Conservation (phyloP, 2,888 invertebrate species). For the Zaprionus bogoriensis region DNA sequence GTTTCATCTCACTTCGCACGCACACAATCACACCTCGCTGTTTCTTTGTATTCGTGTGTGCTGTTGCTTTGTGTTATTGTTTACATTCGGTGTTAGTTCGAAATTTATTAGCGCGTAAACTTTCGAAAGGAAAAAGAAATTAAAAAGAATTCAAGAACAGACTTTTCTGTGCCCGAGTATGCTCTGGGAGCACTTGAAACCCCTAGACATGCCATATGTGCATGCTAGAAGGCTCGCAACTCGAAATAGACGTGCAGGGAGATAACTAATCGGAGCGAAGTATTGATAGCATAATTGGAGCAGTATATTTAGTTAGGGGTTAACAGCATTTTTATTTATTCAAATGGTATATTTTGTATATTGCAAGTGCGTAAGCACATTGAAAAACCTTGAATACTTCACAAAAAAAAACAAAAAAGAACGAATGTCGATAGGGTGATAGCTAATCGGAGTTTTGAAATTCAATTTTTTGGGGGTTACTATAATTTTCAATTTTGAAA, state of each 20-base stretch:
- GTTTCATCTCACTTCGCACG: slow-evolving; percentile 61
- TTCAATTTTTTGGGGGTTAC: too few species aligned
- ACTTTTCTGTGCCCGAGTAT: slow-evolving; percentile 24
- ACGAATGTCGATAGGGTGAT: too few species aligned
- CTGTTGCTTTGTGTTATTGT: slow-evolving; percentile 32
- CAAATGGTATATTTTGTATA: too few species aligned
- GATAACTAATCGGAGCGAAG: too few species aligned
- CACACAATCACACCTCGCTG: slow-evolving; percentile 15
- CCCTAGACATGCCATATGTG: neutral
- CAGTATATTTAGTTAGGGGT: too few species aligned
- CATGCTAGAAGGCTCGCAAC: neutral
- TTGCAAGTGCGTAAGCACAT: too few species aligned
- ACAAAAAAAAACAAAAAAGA: too few species aligned
- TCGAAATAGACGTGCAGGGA: neutral
- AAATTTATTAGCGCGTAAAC: slow-evolving; percentile 34
- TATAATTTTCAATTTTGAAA: too few species aligned
- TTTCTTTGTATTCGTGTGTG: slow-evolving; percentile 13
- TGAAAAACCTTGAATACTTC: too few species aligned
- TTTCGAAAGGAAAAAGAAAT: slow-evolving; percentile 1
- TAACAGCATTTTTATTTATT: too few species aligned
- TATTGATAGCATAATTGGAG: too few species aligned
- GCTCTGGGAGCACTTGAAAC: neutral
- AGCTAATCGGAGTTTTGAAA: too few species aligned
- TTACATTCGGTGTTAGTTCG: slow-evolving; percentile 28
- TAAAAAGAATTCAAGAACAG: slow-evolving; percentile 1